Evolutionary conservation across 1,140 invertebrate genomes (phyloP).

Genomic region (Brachionus rubens): DNA sequence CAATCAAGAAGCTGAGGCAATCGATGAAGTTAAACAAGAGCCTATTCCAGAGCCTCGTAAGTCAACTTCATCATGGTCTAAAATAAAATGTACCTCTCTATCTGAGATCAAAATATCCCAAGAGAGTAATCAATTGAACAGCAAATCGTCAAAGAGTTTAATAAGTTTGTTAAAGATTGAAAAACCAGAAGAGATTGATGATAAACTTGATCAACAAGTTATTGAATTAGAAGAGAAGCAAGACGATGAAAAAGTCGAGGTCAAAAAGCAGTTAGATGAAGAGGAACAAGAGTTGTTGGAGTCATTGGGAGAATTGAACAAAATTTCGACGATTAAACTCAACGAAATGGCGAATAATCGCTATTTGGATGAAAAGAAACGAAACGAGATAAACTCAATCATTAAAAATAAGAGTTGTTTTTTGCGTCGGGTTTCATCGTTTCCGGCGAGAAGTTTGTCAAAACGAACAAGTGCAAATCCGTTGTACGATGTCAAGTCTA

Average conservation of each 20-base stretch:
- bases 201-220: background rate
- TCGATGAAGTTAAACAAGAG: background rate
- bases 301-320: constrained; percentile 5
- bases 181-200: background rate
- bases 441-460: background rate
- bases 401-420: constrained; percentile 26
- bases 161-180: constrained; percentile 21
- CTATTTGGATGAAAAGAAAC: constrained; percentile 12
- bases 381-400: constrained; percentile 2
- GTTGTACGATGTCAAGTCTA: constrained; percentile 32
- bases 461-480: background rate
- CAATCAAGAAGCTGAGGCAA: background rate
- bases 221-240: background rate
- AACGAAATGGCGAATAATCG: background rate
- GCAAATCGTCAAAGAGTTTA: constrained; percentile 12
- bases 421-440: background rate
- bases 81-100: constrained; percentile 12
- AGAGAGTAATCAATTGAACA: background rate
- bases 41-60: background rate
- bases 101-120: background rate
- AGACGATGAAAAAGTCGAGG: background rate
- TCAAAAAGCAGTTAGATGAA: background rate
- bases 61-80: constrained; percentile 1
- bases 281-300: constrained; percentile 9
- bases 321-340: constrained; percentile 7